These are phyloP conservation scores for Eupithecia centaureata DNA, from an alignment of 2,888 invertebrate species.

Conservation along the genomic window DNA sequence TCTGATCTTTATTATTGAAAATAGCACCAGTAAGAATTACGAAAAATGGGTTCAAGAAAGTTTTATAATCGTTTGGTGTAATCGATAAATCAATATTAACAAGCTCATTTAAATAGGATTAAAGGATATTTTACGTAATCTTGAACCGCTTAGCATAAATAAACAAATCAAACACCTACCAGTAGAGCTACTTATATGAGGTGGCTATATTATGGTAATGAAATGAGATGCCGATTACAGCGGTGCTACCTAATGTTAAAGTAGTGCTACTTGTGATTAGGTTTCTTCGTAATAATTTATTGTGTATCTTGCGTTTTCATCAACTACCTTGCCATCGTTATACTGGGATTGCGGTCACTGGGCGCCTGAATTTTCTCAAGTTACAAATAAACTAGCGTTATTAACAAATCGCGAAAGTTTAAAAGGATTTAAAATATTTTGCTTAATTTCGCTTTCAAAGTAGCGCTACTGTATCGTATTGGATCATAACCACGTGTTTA, in stretches of 20 bases:
- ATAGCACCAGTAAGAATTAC: too few relatives aligned
- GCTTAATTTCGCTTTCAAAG: too few relatives aligned
- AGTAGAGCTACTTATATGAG: slow-evolving; percentile 5
- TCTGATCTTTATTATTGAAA: too few relatives aligned
- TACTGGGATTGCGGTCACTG: too few relatives aligned
- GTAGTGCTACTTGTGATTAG: not conserved
- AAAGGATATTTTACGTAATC: slow-evolving; percentile 29
- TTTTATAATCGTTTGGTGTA: not conserved
- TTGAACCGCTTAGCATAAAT: slow-evolving; percentile 19
- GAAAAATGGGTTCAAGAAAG: not conserved
- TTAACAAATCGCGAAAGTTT: too few relatives aligned
- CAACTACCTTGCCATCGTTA: too few relatives aligned
- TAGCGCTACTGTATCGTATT: not conserved
- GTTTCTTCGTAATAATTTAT: too few relatives aligned
- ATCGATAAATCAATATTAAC: slow-evolving; percentile 21
- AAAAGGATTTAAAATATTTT: too few relatives aligned
- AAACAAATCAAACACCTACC: slow-evolving; percentile 16
- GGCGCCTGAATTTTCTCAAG: too few relatives aligned
- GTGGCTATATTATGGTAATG: slow-evolving; percentile 29
- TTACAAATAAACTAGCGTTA: too few relatives aligned
- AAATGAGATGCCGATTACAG: slow-evolving; percentile 10
- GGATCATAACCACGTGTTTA: slow-evolving; percentile 16
- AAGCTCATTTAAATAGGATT: not conserved
- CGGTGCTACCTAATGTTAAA: not conserved
- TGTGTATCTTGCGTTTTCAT: too few relatives aligned